Percentiles rank a stretch among this genome's conserved stretches.
phyloP scores from a whole-genome alignment of 1,140 invertebrate genomes.

The Steinernema khuongi region DNA sequence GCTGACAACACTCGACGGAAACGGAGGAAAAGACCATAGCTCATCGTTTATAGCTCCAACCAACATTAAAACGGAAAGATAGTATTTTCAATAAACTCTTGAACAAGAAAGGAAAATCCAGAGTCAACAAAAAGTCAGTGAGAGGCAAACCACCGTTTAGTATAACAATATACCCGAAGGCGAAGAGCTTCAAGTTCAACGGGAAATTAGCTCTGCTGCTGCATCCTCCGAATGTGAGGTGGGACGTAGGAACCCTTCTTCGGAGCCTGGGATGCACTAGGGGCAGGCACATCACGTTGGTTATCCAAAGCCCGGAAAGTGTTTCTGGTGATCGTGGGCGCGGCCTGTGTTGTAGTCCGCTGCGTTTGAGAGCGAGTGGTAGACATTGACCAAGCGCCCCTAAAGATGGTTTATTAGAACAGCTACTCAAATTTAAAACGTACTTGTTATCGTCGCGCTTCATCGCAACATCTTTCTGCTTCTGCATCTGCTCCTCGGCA shows the following conservation, averaged over 20 bases:
- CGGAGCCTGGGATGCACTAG: not conserved
- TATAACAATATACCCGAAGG: not conserved
- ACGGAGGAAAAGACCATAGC: not conserved
- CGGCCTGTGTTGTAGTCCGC: not conserved
- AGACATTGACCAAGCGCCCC: not conserved
- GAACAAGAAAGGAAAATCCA: not conserved
- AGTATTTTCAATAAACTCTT: not conserved
- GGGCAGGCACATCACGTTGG: not conserved
- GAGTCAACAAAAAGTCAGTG: not conserved
- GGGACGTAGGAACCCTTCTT: not conserved
- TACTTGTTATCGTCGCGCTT: not conserved
- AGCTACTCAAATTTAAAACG: not conserved
- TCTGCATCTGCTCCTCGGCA: not conserved
- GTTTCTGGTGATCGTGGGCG: not conserved
- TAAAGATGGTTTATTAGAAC: not conserved
- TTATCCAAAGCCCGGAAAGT: constrained; percentile 6
- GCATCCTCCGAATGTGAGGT: not conserved
- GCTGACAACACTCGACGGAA: not conserved
- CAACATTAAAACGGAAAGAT: not conserved
- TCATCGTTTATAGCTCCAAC: not conserved
- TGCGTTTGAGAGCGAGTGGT: not conserved
- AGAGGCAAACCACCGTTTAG: not conserved
- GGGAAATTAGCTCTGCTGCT: not conserved
- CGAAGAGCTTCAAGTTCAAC: not conserved
- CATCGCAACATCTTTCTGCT: not conserved